phyloP scores from a whole-genome alignment of 2,888 invertebrate species.

The Colletes collaris region DNA sequence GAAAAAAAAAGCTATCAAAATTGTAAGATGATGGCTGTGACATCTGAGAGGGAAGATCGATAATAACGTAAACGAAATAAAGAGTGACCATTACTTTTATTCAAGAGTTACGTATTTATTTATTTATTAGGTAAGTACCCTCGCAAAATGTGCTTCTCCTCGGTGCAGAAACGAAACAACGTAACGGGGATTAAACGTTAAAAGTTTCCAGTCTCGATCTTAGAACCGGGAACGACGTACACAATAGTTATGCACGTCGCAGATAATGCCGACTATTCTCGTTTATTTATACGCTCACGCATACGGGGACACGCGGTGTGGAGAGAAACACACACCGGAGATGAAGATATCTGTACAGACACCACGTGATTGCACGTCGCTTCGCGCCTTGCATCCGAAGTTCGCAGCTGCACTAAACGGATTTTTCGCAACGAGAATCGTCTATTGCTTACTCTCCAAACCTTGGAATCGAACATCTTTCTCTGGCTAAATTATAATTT shows the following conservation, averaged over 20 bases:
- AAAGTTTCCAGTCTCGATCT: conserved; percentile 29
- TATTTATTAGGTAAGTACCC: too few relatives aligned
- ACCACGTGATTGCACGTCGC: conserved; percentile 58
- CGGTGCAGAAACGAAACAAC: neutral
- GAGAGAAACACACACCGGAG: conserved; percentile 42
- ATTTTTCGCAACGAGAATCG: conserved; percentile 17
- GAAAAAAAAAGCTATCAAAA: too few relatives aligned
- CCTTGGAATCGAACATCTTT: neutral
- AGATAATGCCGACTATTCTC: conserved; percentile 49
- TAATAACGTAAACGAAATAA: too few relatives aligned
- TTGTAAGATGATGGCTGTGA: too few relatives aligned
- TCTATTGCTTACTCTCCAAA: neutral
- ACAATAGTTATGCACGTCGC: conserved; percentile 55
- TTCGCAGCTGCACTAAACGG: conserved; percentile 39
- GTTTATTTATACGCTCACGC: conserved; percentile 55
- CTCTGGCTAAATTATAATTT: too few relatives aligned
- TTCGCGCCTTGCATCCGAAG: conserved; percentile 57
- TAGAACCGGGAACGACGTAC: conserved; percentile 4
- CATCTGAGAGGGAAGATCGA: too few relatives aligned
- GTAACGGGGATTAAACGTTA: neutral
- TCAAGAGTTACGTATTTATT: too few relatives aligned
- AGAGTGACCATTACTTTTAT: too few relatives aligned
- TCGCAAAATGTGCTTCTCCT: neutral
- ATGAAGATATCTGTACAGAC: conserved; percentile 44
- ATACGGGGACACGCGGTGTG: conserved; percentile 28